Evolutionary conservation across 2,113 vertebrate genomes (phyloP), one percentile per base, ranked within the genome.

Genomic region (Notarius lentiginosus): DNA sequence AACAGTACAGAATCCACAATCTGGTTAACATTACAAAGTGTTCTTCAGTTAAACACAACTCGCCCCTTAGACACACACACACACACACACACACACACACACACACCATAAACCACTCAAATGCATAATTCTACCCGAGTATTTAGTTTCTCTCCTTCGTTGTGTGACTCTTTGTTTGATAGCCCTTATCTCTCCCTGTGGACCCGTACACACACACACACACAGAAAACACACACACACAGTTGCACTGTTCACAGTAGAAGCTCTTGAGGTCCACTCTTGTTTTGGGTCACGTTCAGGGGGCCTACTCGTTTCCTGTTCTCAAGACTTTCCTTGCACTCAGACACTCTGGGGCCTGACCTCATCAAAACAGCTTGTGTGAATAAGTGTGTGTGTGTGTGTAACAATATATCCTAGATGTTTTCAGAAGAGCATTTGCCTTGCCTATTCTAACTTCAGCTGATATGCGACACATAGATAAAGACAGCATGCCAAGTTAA

Each of bases 271-370:
- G 82, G 84, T 63, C 22, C 61, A 83, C 51, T 81, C 77, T 87
- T 66, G 27, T 80, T 87, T 83, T 83, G 58, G 84, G 86, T 88
- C 83, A 89, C 61, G 53, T 58, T 82, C 73, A 82, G 55, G 87
- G 88, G 82, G 24, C 55, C 77, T 72, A 58, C 79, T 85, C 70
- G 84, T 76, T 77, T 91, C 89, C 86, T 88, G 88, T 90, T 92
- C 90, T 82, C 91, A 92, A 70, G 86, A 87, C 83, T 84, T 66
- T 87, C 75, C 66, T 7, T 83, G 80, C 60, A 55, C 15, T 86
- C 34, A 83, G 83, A 87, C 88, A 83, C 72, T 88, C 68, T 58
- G 81, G 84, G 84, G 86, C 34, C 81, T 87, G 34, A 87, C 73
- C 49, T 83, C 73, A 84, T 84, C 55, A n/a, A 79, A 85, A 60